A percentile compares a stretch with the other conserved stretches of the same genome.
These are phyloP conservation scores for Lagorchestes hirsutus DNA, from an alignment of 2,797 vertebrate genomes.

Conservation along the genomic window DNA sequence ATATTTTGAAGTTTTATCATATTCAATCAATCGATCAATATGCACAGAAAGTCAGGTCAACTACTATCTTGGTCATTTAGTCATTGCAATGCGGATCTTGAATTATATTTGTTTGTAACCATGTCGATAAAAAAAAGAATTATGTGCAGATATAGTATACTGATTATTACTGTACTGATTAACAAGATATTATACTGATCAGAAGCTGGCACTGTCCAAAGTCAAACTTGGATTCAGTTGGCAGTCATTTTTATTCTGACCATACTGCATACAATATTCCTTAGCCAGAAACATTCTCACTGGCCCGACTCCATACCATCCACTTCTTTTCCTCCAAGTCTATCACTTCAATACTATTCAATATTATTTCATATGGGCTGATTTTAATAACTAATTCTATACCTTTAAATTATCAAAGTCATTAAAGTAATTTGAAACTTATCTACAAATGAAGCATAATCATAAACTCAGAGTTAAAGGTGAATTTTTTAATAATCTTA, in stretches of 20 bases:
- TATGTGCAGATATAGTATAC: too few species aligned
- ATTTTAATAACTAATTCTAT: neutral
- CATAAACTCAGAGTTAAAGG: neutral
- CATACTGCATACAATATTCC: neutral
- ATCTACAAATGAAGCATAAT: neutral
- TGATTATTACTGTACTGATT: neutral
- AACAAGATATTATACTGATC: neutral
- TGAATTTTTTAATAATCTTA: neutral
- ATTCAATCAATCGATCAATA: neutral
- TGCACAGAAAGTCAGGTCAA: neutral
- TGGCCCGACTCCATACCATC: too few species aligned
- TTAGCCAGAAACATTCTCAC: neutral
- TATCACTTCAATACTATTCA: neutral
- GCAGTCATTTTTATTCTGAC: neutral
- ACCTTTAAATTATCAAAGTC: neutral
- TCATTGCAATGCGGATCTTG: neutral
- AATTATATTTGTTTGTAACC: constrained; percentile 22
- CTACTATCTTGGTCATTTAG: neutral
- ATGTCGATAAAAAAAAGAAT: neutral
- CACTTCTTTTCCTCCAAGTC: neutral
- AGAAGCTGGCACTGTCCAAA: neutral
- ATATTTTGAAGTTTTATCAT: neutral
- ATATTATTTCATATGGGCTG: neutral
- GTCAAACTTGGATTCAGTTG: neutral
- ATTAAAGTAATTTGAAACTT: neutral